phyloP scores from a whole-genome alignment of 1,140 invertebrate species.

The Anadara kagoshimensis region DNA sequence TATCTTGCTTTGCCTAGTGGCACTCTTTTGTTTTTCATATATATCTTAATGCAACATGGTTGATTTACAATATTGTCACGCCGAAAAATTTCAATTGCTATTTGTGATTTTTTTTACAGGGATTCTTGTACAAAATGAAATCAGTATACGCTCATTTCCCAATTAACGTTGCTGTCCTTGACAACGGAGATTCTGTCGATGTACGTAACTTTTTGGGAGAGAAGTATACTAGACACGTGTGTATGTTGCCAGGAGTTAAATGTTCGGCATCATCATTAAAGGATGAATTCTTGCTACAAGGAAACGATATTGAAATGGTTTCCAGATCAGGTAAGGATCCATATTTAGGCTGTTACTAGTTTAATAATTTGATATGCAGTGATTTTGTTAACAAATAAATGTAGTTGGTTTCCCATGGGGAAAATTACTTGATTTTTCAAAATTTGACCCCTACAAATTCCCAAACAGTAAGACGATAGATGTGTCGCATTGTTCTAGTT shows the following conservation, averaged over 20 bases:
- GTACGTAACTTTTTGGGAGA: conserved; percentile 99
- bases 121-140: conserved; percentile 99
- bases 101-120: conserved; percentile 77
- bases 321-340: conserved; percentile 87
- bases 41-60: too few relatives aligned
- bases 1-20: too few relatives aligned
- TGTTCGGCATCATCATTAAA: conserved; percentile 95
- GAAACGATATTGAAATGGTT: conserved; percentile 98
- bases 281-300: conserved; percentile 97
- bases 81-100: too few relatives aligned
- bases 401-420: background rate
- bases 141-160: conserved; percentile 99
- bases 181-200: conserved; percentile 76
- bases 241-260: conserved; percentile 96
- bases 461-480: too few relatives aligned
- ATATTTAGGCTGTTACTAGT: background rate
- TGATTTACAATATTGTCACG: too few relatives aligned
- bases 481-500: too few relatives aligned
- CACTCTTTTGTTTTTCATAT: too few relatives aligned
- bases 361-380: too few relatives aligned
- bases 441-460: background rate
- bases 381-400: too few relatives aligned
- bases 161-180: conserved; percentile 98
- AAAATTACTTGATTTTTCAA: background rate
- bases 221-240: conserved; percentile 93